A percentile compares a stretch with the other conserved stretches of the same genome.
Conservation (phyloP, 2,888 invertebrate genomes). For the Seira musarum region DNA sequence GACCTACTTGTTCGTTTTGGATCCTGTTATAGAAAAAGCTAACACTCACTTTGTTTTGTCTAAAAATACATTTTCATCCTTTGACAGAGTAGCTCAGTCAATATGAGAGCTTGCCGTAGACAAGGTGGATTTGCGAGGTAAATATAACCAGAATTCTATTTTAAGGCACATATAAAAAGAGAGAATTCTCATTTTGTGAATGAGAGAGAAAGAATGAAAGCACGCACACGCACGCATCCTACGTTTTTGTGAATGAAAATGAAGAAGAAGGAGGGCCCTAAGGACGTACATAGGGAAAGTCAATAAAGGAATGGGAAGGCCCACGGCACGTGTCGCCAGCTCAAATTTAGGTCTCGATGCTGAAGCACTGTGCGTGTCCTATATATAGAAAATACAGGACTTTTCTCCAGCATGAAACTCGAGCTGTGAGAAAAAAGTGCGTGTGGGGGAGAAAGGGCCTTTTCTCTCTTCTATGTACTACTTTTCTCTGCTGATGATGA, state of each 20-base stretch:
- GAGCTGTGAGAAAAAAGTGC: conserved; percentile 27
- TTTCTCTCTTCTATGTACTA: conserved; percentile 18
- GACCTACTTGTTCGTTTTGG: too few relatives aligned
- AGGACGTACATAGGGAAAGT: conserved; percentile 55
- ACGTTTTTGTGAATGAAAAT: conserved; percentile 39
- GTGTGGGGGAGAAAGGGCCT: too few relatives aligned
- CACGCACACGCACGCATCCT: conserved; percentile 21
- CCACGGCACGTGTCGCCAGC: conserved; percentile 54
- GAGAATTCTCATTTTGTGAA: too few relatives aligned
- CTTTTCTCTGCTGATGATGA: conserved; percentile 27
- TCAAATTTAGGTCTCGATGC: conserved; percentile 42
- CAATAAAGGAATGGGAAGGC: conserved; percentile 58
- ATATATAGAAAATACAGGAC: conserved; percentile 32
- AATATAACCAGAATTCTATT: too few relatives aligned
- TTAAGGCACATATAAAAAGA: too few relatives aligned
- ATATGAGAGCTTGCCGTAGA: too few relatives aligned
- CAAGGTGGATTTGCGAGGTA: too few relatives aligned
- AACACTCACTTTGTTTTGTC: too few relatives aligned
- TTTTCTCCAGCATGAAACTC: too few relatives aligned
- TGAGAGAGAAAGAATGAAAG: background rate
- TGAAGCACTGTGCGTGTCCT: conserved; percentile 27
- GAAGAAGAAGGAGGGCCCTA: conserved; percentile 36
- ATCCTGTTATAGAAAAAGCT: too few relatives aligned
- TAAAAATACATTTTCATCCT: too few relatives aligned
- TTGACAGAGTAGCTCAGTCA: too few relatives aligned